Base-by-base conservation (phyloP, 2,113 vertebrate species). In the Dermatemys mawii region DNA sequence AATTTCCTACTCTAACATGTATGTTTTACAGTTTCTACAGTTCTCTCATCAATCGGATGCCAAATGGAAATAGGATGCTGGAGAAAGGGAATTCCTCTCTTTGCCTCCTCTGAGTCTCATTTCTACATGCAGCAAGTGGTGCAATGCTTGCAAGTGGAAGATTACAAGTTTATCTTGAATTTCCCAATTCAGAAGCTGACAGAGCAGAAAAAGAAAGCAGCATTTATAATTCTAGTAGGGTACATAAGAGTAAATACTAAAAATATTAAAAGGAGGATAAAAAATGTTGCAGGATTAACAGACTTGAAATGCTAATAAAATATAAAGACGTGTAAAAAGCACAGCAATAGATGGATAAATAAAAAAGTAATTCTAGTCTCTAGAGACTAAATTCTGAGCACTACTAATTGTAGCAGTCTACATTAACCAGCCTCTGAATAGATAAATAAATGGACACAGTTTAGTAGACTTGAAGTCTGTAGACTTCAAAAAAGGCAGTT, bases 281-380 rank as follows among this genome's bases (percentile, higher is more conserved):
- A 90, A 91, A 94, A 95, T 90, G 48, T 81, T 95, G 70, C 93
- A 21, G 78, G 53, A 93, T 87, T 91, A 87, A 86, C 89, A 80
- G 4, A 95, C 95, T 1, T 85, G 32, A 94, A 93, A 92, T 83
- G 78, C 86, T 95, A 88, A 41, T 60, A 96, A 89, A 97, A 97
- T 13, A 87, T 70, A 19, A 11, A 26, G 38, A 94, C 49, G 76
- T 41, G 81, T 78, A 90, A 90, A 95, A 87, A 94, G 29, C 80
- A 86, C 67, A 82, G 79, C 46, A 90, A 85, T 11, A 46, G 27
- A 94, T 86, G 70, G 84, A 60, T 92, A 91, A 97, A 95, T 49
- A 87, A 88, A 83, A 94, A 97, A 96, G 83, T 75, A 76, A 79
- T 92, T 94, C 46, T 90, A 73, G 46, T 87, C 78, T 78, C 24